Percentiles rank a stretch among this genome's conserved stretches.
phyloP scores from a whole-genome alignment of 1,140 invertebrate genomes.

The Aphis gossypii region DNA sequence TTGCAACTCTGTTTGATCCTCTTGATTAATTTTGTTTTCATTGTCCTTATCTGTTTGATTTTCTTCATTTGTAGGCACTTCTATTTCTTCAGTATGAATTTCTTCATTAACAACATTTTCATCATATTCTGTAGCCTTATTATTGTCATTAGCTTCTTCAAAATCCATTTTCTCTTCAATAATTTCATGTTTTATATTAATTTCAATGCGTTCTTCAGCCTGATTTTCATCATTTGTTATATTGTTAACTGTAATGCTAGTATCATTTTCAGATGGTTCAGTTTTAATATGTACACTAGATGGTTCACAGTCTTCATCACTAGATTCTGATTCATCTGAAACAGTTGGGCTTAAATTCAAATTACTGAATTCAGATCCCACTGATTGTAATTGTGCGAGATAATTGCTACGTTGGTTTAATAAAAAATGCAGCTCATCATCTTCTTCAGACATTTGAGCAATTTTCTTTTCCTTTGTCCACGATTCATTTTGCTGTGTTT shows the following conservation, averaged over 20 bases:
- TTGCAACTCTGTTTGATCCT: neutral
- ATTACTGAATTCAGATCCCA: neutral
- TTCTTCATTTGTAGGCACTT: neutral
- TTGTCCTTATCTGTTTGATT: neutral
- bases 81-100: neutral
- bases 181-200: conserved; percentile 32
- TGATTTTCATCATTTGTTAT: neutral
- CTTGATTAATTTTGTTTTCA: neutral
- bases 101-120: neutral
- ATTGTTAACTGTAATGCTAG: neutral
- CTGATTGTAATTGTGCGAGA: neutral
- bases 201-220: neutral
- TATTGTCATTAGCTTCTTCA: neutral
- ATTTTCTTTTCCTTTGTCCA: conserved; percentile 41
- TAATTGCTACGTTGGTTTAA: conserved; percentile 20
- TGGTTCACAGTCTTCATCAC: conserved; percentile 3
- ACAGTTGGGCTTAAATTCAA: neutral
- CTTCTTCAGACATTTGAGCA: conserved; percentile 33
- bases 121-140: neutral
- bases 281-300: conserved; percentile 38
- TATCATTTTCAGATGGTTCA: conserved; percentile 31
- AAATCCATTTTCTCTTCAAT: neutral
- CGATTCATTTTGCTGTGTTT: conserved; percentile 38
- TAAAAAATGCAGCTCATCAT: neutral
- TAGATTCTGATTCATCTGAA: conserved; percentile 44